A percentile compares a stretch with the other conserved stretches of the same genome.
These are phyloP conservation scores for Neosalanx taihuensis DNA, from an alignment of 2,797 vertebrate species.

Conservation along the genomic window DNA sequence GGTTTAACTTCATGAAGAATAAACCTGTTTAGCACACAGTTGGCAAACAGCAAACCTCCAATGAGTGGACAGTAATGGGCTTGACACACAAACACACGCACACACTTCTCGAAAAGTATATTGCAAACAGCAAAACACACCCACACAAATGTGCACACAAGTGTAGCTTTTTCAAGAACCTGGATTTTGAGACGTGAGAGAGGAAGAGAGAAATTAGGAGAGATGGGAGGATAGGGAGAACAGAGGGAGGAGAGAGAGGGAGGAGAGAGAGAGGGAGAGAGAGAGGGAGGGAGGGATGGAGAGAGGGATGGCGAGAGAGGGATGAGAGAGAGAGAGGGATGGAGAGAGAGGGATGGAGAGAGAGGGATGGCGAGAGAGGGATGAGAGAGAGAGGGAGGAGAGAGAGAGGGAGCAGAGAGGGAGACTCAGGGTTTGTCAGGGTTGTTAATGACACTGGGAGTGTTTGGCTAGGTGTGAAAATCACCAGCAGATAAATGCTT, in stretches of 20 bases:
- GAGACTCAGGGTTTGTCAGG: background rate
- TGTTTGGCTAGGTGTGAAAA: conserved; percentile 17
- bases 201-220: too few relatives aligned
- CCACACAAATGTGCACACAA: background rate
- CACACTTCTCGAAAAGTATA: background rate
- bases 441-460: conserved; percentile 12
- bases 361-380: background rate
- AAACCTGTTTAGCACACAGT: background rate
- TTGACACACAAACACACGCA: background rate
- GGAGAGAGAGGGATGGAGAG: background rate
- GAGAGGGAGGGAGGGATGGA: background rate
- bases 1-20: background rate
- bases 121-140: too few relatives aligned
- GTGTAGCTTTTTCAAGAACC: background rate
- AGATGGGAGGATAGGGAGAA: background rate
- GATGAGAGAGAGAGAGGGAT: background rate
- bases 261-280: background rate
- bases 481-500: conserved; percentile 9
- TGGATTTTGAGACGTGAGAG: too few relatives aligned
- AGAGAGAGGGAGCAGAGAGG: background rate
- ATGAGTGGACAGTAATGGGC: background rate
- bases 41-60: background rate
- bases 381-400: too few relatives aligned
- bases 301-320: background rate
- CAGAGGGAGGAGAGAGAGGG: conserved; percentile 3